Evolutionary conservation across 1,140 invertebrate species (phyloP), one percentile per base, ranked within the genome.

Genomic region (Temnothorax nylanderi): DNA sequence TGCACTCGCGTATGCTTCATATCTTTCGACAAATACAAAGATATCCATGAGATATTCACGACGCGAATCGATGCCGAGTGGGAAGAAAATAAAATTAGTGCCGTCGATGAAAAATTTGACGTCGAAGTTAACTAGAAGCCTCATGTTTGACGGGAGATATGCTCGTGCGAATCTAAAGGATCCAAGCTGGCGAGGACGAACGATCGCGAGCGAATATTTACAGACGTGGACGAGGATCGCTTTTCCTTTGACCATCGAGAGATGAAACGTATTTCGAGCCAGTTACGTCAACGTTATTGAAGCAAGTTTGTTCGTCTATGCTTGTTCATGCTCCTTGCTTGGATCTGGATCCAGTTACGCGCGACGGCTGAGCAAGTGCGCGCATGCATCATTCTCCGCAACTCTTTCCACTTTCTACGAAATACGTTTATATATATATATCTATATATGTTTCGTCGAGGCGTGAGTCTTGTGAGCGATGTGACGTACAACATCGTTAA

Each of bases 401-500:
- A 88, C 41, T 82, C 85, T 75, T 85, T 87, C n/a, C 16, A 69
- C 51, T n/a, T 54, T 54, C 51, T 51, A 87, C 44, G n/a, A 62
- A 76, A 88, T 58, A 62, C 18, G 3, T 71, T 58, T 75, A 56
- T 87, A 86, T 86, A 62, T 81, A 64, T 64, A 37, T 37, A 18
- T 37, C 18, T 64, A 64, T 64, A 67, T 67, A 67, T 67, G 65
- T 81, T 18, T 85, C 41, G 67, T 89, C 72, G 82, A 87, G 85
- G 89, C 67, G 75, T 78, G 82, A 80, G 77, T 82, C 54, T 88
- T 86, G 82, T 86, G 84, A 90, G 34, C 87, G 87, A 86, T 80
- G 75, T 88, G 60, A 75, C 80, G 82, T 88, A 81, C 47, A 54
- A 65, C 41, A 76, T 77, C 65, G 84, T 85, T 84, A 60, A 44